Conservation (phyloP, 35 echinoderm and acorn worm genomes). For the Patiria miniata region DNA sequence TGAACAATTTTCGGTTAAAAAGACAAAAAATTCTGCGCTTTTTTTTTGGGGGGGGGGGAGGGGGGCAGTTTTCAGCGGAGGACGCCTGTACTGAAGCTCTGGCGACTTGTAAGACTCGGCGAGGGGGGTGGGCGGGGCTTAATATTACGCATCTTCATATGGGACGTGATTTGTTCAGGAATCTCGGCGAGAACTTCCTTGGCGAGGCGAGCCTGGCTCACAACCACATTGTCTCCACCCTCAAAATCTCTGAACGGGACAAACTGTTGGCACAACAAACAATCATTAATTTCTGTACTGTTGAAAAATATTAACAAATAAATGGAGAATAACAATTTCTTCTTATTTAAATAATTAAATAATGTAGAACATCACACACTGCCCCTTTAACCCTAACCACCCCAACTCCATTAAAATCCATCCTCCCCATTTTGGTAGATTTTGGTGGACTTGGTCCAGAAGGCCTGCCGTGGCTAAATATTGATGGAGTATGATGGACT, state of each 20-base stretch:
- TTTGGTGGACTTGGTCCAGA: no score
- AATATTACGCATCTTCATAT: slow-evolving; percentile 74
- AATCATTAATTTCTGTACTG: background rate
- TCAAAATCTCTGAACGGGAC: slow-evolving; percentile 96
- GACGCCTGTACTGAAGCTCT: background rate
- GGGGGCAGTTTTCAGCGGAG: background rate
- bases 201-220: slow-evolving; percentile 89
- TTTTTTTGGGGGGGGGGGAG: no score
- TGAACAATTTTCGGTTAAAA: no score
- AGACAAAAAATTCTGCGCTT: no score
- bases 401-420: no score
- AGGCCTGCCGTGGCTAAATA: no score
- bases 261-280: slow-evolving; percentile 90
- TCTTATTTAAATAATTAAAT: no score
- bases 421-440: no score
- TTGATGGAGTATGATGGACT: no score
- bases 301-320: background rate
- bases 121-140: slow-evolving; percentile 52
- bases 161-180: slow-evolving; percentile 84
- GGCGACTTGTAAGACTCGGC: background rate
- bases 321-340: no score
- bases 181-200: slow-evolving; percentile 95
- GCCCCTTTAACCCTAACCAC: no score
- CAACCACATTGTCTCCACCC: slow-evolving; percentile 50
- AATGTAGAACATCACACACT: no score